Evolutionary conservation across 37 sponge, comb jelly and placozoan genomes (phyloP), one percentile per base, ranked within the genome.

Genomic region (Theonella swinhoei): DNA sequence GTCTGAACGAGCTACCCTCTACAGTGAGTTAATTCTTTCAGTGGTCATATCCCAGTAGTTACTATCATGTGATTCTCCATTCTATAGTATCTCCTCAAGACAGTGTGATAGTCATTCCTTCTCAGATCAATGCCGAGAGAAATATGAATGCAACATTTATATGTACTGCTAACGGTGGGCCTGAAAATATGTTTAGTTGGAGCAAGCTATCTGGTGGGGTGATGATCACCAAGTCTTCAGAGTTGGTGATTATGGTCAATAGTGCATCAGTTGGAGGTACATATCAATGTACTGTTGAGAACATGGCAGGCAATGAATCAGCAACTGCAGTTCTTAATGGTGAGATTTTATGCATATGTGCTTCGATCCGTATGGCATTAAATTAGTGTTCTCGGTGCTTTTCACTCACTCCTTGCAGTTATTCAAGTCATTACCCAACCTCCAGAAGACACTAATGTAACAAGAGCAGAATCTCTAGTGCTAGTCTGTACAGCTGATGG

Each of bases 201-300:
- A 26, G 61, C 35, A 34, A 31, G 9, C 30, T 68, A 39, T 88
- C 88, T 30, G 70, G 28, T 42, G 69, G 71, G 33, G 26, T 82
- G 22, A 1, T 28, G 0, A 54, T 36, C 7, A 72, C 80, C 58
- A 80, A 19, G 23, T n/a, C 63, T 62, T 0, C 72, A 0, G 64
- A 35, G 0, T 71, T 85, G 36, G 58, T 25, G 17, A 38, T 85
- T 7, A 43, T 67, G n/a, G 59, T 17, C 1, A 47, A 69, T 9
- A 80, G 33, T 84, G 85, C 91, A 32, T 38, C 70, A 25, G 77
- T 72, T 75, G 90, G 91, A 37, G 94, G 93, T n/a, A 34, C 2
- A n/a, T 92, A 92, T 61, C 54, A 25, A 4, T 92, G 93, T 76
- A 64, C 67, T 9, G 94, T 82, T 1, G 64, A 38, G 38, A 94